Conservation (phyloP, 2,888 invertebrate species). For the Pseudococcus jackbeardsleyi region DNA sequence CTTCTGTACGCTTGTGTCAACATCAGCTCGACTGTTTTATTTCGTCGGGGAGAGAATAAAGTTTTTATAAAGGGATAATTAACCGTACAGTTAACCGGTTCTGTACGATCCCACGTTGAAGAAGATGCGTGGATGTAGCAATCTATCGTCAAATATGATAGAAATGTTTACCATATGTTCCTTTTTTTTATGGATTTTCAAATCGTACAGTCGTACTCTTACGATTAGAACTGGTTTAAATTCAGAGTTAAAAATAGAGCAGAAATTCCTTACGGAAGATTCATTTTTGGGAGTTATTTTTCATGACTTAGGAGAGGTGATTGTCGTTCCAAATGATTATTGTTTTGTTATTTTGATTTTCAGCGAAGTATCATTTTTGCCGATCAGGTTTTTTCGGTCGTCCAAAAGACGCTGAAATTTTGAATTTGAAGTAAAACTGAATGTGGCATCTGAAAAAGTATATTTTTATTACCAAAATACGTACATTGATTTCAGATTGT, state of each 20-base stretch:
- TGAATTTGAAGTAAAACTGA: no score
- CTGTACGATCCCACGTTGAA: background rate
- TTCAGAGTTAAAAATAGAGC: background rate
- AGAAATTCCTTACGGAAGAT: no score
- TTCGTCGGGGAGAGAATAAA: slow-evolving; percentile 14
- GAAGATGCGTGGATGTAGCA: background rate
- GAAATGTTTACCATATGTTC: slow-evolving; percentile 39
- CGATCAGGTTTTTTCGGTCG: no score
- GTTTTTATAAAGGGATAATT: slow-evolving; percentile 34
- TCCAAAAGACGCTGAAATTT: no score
- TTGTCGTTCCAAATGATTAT: no score
- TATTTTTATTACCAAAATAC: no score
- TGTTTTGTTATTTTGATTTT: no score
- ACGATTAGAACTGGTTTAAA: background rate
- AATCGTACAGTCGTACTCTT: background rate
- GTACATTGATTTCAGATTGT: no score
- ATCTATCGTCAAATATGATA: slow-evolving; percentile 20
- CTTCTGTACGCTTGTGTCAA: slow-evolving; percentile 15
- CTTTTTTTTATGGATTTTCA: background rate
- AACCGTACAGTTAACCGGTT: slow-evolving; percentile 12
- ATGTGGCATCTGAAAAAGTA: no score
- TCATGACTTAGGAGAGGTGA: no score
- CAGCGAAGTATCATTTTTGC: no score
- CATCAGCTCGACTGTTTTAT: slow-evolving; percentile 7
- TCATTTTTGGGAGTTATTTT: no score